Evolutionary conservation across 2,113 vertebrate species (phyloP).

Genomic region (Callaeas wilsoni): DNA sequence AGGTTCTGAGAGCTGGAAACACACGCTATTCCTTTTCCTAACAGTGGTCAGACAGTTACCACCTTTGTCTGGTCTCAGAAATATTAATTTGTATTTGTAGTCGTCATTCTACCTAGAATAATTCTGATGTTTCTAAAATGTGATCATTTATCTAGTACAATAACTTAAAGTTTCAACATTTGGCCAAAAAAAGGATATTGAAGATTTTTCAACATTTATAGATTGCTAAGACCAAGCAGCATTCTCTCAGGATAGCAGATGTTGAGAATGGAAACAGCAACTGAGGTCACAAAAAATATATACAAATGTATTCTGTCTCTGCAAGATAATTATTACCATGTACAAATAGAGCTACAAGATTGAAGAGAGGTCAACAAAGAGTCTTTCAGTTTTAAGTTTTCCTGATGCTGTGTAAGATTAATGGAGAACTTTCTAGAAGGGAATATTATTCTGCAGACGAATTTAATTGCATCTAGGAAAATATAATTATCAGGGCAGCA

Average conservation of each 20-base stretch:
- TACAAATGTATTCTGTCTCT: background rate
- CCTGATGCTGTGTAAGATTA: background rate
- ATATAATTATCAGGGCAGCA: background rate
- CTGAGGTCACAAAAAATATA: conserved; percentile 32
- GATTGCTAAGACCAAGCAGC: background rate
- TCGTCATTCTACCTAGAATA: background rate
- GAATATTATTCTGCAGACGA: background rate
- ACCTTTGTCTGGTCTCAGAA: background rate
- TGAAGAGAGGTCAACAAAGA: background rate
- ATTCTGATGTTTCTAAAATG: background rate
- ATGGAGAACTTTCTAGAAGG: background rate
- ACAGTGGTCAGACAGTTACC: background rate
- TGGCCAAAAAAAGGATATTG: background rate
- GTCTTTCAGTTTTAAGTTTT: background rate
- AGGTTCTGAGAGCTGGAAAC: background rate
- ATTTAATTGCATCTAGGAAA: background rate
- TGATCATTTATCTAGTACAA: background rate
- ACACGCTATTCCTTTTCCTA: background rate
- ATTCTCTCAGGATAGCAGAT: conserved; percentile 4
- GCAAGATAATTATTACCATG: background rate
- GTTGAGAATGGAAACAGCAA: conserved; percentile 15
- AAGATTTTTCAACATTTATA: background rate
- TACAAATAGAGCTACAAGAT: background rate
- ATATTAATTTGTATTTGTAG: background rate
- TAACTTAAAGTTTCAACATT: background rate